Evolutionary conservation across 2,888 invertebrate genomes (phyloP).

Genomic region (Tetragnatha montana): DNA sequence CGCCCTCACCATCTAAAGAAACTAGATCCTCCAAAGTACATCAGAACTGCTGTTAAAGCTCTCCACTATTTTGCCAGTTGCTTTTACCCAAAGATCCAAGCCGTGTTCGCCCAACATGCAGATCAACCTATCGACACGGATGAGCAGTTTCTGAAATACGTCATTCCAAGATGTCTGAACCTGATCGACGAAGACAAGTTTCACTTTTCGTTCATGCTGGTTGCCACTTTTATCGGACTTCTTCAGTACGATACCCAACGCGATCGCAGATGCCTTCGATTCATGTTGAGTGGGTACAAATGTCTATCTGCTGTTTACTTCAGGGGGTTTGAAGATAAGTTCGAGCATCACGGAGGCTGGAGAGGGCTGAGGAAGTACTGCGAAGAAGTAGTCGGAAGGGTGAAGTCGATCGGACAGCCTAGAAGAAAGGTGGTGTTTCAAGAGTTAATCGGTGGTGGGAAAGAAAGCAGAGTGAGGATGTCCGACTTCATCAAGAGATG

Average conservation of each 20-base stretch:
- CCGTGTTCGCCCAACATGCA: no score
- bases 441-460: not conserved
- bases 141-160: not conserved
- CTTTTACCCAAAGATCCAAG: no score
- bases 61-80: no score
- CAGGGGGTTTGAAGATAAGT: not conserved
- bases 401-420: not conserved
- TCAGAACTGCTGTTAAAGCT: not conserved
- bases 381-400: not conserved
- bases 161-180: not conserved
- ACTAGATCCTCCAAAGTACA: not conserved
- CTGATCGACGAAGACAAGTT: not conserved
- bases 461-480: not conserved
- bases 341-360: not conserved
- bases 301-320: not conserved
- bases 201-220: not conserved
- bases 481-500: not conserved
- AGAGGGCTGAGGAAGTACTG: not conserved
- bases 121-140: not conserved
- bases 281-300: not conserved
- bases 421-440: not conserved
- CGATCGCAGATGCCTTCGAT: not conserved
- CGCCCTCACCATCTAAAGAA: rapidly evolving
- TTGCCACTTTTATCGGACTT: not conserved
- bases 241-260: not conserved